Evolutionary conservation across 2,888 invertebrate genomes (phyloP), one percentile per base, ranked within the genome.

Genomic region (Leucoptera coffeella): DNA sequence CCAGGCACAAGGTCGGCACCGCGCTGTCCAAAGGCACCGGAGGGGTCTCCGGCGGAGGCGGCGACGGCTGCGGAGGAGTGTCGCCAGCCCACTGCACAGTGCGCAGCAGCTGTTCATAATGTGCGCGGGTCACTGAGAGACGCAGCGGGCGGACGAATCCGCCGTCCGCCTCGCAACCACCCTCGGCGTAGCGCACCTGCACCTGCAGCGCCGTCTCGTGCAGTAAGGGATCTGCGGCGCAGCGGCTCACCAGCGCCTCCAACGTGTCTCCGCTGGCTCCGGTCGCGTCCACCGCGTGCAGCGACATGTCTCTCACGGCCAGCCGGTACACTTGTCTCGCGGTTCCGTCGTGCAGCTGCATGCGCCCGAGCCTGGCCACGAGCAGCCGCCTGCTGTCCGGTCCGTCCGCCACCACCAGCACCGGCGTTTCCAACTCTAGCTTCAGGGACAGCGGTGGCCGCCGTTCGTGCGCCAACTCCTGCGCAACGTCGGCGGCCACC

Each of bases 401-500:
- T 7, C 80, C 77, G 34, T 89, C 75, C 0, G 95, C 94, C 28
- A 95, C 58, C 30, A 95, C 85, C 36, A 95, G 77, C 22, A 95
- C 90, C 0, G 96, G 96, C 26, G 91, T 92, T 52, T 93, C 89
- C 39, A 95, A 67, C 32, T 88, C 77, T 26, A 93, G 74, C 50
- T 85, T 84, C 32, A 93, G 62, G 30, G n/a, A n/a, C n/a, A n/a
- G n/a, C n/a, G n/a, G n/a, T n/a, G n/a, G n/a, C n/a, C n/a, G n/a
- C n/a, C n/a, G n/a, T n/a, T n/a, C n/a, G n/a, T 86, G 84, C 3
- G 89, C 88, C 30, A 95, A 75, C 1, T 89, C 91, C 32, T 88
- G 78, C 13, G 95, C 95, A 80, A 95, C 89, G 59, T 94, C 93
- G 0, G 91, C 86, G 17, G 95, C 95, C 28, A 93, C 94, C 28